Conservation (phyloP, 2,113 vertebrate genomes). For the Alexandromys fortis region DNA sequence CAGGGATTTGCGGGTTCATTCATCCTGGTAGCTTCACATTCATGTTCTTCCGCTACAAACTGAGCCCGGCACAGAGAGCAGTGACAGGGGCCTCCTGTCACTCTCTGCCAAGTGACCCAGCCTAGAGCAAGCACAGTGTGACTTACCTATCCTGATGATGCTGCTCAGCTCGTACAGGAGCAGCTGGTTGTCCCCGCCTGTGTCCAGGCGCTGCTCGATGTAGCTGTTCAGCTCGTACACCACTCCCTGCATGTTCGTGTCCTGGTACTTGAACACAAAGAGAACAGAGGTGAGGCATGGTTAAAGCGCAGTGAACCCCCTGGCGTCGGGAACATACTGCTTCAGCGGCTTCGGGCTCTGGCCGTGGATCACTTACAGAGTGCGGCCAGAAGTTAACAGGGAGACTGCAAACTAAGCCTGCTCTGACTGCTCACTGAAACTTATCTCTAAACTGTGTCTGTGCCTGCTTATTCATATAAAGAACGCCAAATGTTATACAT, state of each 20-base stretch:
- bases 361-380: not conserved
- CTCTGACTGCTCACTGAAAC: not conserved
- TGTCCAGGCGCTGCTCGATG: conserved; percentile 96
- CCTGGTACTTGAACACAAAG: conserved; percentile 94
- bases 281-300: conserved; percentile 1
- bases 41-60: not conserved
- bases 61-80: not conserved
- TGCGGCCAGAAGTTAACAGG: not conserved
- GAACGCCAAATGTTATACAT: not conserved
- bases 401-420: not conserved
- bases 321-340: not conserved
- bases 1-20: not conserved
- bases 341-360: not conserved
- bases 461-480: not conserved
- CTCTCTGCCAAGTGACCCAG: not conserved
- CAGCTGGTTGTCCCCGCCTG: conserved; percentile 96
- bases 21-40: not conserved
- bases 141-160: conserved; percentile 96
- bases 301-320: conserved; percentile 41
- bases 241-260: conserved; percentile 98
- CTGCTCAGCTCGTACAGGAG: conserved; percentile 97
- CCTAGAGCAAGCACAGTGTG: not conserved
- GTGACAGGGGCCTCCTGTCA: not conserved
- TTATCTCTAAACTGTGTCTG: not conserved
- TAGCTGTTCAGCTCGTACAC: conserved; percentile 98